Conservation (phyloP, 2,797 vertebrate species). For the Hozukius guyotensis region DNA sequence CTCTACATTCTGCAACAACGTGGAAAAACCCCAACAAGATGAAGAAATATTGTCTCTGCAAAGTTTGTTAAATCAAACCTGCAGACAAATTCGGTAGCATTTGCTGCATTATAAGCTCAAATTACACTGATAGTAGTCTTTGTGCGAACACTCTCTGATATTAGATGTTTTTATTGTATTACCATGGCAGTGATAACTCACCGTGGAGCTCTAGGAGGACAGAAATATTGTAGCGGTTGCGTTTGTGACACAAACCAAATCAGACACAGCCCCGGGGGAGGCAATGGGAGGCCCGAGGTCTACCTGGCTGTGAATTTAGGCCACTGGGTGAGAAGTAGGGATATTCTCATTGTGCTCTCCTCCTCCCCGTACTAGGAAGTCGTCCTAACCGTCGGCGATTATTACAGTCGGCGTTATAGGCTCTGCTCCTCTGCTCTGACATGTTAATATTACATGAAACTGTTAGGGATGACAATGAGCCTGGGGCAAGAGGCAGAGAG, state of each 20-base stretch:
- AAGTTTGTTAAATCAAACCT: slow-evolving; percentile 16
- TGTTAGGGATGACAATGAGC: slow-evolving; percentile 78
- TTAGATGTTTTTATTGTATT: slow-evolving; percentile 28
- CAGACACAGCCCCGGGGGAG: slow-evolving; percentile 29
- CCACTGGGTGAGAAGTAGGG: slow-evolving; percentile 66
- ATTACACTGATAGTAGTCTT: not conserved
- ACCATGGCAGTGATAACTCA: slow-evolving; percentile 35
- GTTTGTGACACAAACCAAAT: slow-evolving; percentile 54
- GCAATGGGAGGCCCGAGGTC: slow-evolving; percentile 34
- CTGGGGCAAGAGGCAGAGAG: slow-evolving; percentile 58
- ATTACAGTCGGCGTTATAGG: slow-evolving; percentile 60
- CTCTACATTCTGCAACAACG: slow-evolving; percentile 10
- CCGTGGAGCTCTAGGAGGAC: slow-evolving; percentile 2
- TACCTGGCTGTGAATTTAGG: slow-evolving; percentile 69
- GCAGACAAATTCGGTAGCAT: not conserved
- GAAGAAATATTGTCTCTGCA: not conserved
- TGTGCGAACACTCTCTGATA: slow-evolving; percentile 9
- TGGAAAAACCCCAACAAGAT: slow-evolving; percentile 3
- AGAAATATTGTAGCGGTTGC: slow-evolving; percentile 33
- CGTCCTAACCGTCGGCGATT: slow-evolving; percentile 55
- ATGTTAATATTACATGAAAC: slow-evolving; percentile 82
- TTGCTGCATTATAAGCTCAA: not conserved
- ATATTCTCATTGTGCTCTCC: slow-evolving; percentile 40
- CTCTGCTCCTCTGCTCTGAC: slow-evolving; percentile 66
- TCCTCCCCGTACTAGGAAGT: slow-evolving; percentile 28